Conservation (phyloP, 2,888 invertebrate species). For the Archips crataeganus region DNA sequence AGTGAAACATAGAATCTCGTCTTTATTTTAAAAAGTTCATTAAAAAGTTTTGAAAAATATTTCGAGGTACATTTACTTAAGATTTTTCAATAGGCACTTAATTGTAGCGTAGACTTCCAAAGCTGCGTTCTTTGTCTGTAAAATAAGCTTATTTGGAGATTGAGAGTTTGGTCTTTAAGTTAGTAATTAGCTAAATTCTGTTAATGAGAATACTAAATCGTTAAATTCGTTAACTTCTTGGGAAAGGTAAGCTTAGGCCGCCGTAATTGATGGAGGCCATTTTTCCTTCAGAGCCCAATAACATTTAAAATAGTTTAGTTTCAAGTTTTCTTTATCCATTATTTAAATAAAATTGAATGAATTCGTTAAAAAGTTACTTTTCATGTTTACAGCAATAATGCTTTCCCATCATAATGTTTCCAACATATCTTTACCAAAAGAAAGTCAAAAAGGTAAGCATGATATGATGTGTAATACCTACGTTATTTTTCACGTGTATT, state of each 20-base stretch:
- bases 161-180: neutral
- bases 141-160: neutral
- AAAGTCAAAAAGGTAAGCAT: neutral
- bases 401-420: too few species aligned
- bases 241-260: conserved; percentile 11
- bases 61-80: neutral
- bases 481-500: neutral
- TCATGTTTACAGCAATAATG: too few species aligned
- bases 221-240: conserved; percentile 44
- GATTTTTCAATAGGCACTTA: neutral
- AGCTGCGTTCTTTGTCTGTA: neutral
- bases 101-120: too few species aligned
- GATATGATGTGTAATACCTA: neutral
- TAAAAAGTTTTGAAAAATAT: too few species aligned
- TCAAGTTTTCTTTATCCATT: too few species aligned
- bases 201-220: conserved; percentile 46
- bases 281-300: conserved; percentile 42
- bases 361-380: too few species aligned
- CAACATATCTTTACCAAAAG: neutral
- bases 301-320: conserved; percentile 12
- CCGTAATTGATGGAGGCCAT: conserved; percentile 43
- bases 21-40: too few species aligned
- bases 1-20: too few species aligned
- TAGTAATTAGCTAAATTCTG: conserved; percentile 35
- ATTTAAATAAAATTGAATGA: too few species aligned